Evolutionary conservation across 2,888 invertebrate species (phyloP).

Genomic region (Sinotaia quadrata): DNA sequence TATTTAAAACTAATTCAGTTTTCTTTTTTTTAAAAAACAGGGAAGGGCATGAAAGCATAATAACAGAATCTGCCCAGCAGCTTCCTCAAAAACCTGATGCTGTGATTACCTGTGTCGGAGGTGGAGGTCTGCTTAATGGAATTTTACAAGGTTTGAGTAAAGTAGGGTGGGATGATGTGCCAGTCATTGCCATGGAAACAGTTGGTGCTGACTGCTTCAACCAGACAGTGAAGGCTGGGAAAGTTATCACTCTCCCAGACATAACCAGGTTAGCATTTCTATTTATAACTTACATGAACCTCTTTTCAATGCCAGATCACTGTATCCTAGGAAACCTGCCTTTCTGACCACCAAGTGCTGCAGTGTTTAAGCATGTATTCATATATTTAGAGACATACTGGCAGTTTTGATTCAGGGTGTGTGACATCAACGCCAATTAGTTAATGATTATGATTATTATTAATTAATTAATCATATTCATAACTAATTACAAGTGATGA

Average conservation of each 20-base stretch:
- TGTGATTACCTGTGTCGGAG: conserved; percentile 74
- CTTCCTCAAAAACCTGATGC: conserved; percentile 70
- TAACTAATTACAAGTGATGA: too few relatives aligned
- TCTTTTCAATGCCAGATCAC: too few relatives aligned
- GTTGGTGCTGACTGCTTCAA: conserved; percentile 73
- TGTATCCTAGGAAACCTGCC: too few relatives aligned
- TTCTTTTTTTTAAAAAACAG: conserved; percentile 50
- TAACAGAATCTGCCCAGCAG: conserved; percentile 72
- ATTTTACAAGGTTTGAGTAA: conserved; percentile 63
- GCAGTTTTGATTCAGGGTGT: too few relatives aligned
- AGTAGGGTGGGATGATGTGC: conserved; percentile 71
- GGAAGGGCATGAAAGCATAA: conserved; percentile 73
- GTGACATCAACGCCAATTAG: too few relatives aligned
- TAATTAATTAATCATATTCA: too few relatives aligned
- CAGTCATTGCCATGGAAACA: conserved; percentile 75
- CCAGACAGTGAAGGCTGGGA: conserved; percentile 70
- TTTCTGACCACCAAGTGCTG: too few relatives aligned
- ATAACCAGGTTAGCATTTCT: conserved; percentile 69
- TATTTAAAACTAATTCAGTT: not conserved
- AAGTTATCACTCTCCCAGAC: conserved; percentile 68
- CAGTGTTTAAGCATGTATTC: too few relatives aligned
- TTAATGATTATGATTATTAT: too few relatives aligned
- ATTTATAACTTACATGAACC: not conserved
- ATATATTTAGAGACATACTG: too few relatives aligned
- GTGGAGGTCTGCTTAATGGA: conserved; percentile 74